Evolutionary conservation across 2,113 vertebrate genomes (phyloP).

Genomic region (Peromyscus californicus): DNA sequence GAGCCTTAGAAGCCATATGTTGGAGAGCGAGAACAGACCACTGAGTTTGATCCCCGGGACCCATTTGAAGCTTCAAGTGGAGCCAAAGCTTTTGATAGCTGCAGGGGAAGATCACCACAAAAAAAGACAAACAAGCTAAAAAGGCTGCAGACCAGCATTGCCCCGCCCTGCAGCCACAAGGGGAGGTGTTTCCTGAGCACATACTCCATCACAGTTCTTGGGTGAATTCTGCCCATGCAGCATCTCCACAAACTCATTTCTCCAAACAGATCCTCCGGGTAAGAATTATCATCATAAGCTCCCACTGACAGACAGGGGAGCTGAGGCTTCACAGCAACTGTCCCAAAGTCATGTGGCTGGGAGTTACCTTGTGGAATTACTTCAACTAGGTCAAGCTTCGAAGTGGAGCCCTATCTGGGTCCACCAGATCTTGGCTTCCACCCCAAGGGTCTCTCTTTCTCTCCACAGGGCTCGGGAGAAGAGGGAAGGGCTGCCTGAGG

Average conservation of each 20-base stretch:
- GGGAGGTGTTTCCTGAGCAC: background rate
- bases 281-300: background rate
- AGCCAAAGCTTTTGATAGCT: background rate
- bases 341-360: background rate
- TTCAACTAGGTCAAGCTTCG: background rate
- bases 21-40: background rate
- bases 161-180: background rate
- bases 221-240: background rate
- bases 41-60: background rate
- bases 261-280: background rate
- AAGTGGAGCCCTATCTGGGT: background rate
- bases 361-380: background rate
- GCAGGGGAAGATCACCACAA: background rate
- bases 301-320: background rate
- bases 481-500: background rate
- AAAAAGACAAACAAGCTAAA: fast-evolving
- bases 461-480: background rate
- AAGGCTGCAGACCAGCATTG: background rate
- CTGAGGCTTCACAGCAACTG: background rate
- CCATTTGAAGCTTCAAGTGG: background rate
- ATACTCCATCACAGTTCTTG: background rate
- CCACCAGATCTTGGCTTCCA: background rate
- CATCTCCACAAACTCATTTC: background rate
- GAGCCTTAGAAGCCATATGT: background rate
- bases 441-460: background rate